Conservation (phyloP, 1,140 invertebrate genomes). For the Zeugodacus cucurbitae region DNA sequence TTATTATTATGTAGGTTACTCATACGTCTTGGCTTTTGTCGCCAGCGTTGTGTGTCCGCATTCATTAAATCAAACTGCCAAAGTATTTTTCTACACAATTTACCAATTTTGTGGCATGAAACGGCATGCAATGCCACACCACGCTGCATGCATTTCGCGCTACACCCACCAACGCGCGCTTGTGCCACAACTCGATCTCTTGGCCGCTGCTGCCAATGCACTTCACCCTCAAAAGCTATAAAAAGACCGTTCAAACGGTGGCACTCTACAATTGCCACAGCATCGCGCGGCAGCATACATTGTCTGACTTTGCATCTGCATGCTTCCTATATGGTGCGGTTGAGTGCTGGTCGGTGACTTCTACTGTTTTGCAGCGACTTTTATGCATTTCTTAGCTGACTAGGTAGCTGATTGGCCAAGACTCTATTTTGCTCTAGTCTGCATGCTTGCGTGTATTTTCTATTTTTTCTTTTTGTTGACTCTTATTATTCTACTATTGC, state of each 20-base stretch:
- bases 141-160: neutral
- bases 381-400: neutral
- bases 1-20: slow-evolving; percentile 29
- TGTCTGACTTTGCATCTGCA: neutral
- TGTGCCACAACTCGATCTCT: neutral
- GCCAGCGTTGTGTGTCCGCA: neutral
- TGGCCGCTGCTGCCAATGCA: neutral
- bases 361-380: neutral
- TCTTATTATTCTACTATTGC: too few species aligned
- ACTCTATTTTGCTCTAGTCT: neutral
- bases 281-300: too few species aligned
- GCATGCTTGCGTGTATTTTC: neutral
- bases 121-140: neutral
- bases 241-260: neutral
- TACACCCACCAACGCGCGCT: neutral
- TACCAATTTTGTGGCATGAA: neutral
- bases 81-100: slow-evolving; percentile 17
- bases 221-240: slow-evolving; percentile 1
- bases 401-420: neutral
- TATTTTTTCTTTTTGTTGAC: neutral
- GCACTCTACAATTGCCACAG: neutral
- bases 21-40: neutral
- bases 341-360: neutral
- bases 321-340: neutral
- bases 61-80: slow-evolving; percentile 27